Evolutionary conservation across 2,888 invertebrate species (phyloP), one percentile per base, ranked within the genome.

Genomic region (Tetranychus piercei): DNA sequence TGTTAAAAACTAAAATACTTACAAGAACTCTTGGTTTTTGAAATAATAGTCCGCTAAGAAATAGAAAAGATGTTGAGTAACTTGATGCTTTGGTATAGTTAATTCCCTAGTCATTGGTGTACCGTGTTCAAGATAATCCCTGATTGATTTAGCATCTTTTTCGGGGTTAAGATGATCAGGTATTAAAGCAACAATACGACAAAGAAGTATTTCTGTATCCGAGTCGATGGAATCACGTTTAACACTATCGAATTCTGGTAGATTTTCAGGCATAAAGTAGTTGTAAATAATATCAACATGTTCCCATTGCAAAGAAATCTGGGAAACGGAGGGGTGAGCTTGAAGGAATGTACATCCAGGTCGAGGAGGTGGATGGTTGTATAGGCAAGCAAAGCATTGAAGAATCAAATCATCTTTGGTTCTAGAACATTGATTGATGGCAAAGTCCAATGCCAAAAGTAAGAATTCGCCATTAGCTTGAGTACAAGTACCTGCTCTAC

Each of bases 31-130:
- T 79, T 89, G 88, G 80, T 88, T 90, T 82, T 95, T 95, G 80
- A 94, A 92, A 82, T 93, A 89, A 82, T 89, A 92, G 84, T 96
- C 95, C 1, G 89, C 95, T 43, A 96, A 83, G n/a, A 95, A 84
- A 81, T 93, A 95, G 82, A 90, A 95, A 76, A 93, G 87, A 74
- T 89, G 74, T 22, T 74, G 67, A 44, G 76, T 76, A 23, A 76
- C 70, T 8, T 55, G 20, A 65, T 74, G 44, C 11, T 6, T 44
- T 15, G 67, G 55, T 18, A 44, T 64, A 64, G 15, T 73, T 18
- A 15, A 23, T 18, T 4, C n/a, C 11, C 8, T 9, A 6, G 22
- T 15, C 20, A 75, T 22, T 23, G 66, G 22, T 9, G 11, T 71
- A 9, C 76, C 77, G 6, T 65, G 64, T 6, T 74, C 72, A n/a